These are phyloP conservation scores for Wiebesia pumilae DNA, from an alignment of 1,140 invertebrate genomes.

Conservation along the genomic window DNA sequence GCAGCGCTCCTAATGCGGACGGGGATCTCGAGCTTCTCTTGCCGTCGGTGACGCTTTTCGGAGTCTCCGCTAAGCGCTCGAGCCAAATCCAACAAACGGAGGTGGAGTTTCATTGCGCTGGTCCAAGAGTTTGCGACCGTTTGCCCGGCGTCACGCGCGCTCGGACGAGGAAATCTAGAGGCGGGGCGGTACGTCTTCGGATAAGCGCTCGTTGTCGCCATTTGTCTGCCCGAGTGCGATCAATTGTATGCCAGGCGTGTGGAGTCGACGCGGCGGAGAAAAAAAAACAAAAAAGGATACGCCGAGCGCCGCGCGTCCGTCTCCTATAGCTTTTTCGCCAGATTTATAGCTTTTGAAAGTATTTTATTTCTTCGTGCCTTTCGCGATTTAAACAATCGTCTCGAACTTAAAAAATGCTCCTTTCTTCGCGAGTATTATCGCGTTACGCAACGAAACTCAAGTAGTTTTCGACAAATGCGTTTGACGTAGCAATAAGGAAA, in stretches of 20 bases:
- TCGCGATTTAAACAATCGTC: conserved; percentile 33
- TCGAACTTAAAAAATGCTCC: background rate
- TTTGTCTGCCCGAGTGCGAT: conserved; percentile 25
- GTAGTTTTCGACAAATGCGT: conserved; percentile 52
- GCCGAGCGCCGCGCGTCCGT: background rate
- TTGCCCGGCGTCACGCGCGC: too few relatives aligned
- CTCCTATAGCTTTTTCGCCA: background rate
- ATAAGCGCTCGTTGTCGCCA: conserved; percentile 27
- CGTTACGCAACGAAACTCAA: conserved; percentile 31
- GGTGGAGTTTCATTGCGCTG: background rate
- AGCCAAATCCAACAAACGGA: background rate
- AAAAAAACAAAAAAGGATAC: conserved; percentile 1
- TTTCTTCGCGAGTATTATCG: conserved; percentile 14
- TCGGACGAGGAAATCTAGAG: background rate
- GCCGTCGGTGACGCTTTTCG: background rate
- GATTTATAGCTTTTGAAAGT: conserved; percentile 29
- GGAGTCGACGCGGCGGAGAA: background rate
- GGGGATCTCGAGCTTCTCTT: too few relatives aligned
- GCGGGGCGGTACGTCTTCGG: background rate
- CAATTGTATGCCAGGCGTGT: background rate
- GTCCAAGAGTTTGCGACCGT: too few relatives aligned
- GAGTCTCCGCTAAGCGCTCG: background rate
- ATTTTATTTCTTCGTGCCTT: conserved; percentile 43
- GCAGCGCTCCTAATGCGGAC: too few relatives aligned
- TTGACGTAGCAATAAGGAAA: conserved; percentile 21